These are phyloP conservation scores for Progne subis DNA, from an alignment of 2,113 vertebrate genomes.

Conservation along the genomic window DNA sequence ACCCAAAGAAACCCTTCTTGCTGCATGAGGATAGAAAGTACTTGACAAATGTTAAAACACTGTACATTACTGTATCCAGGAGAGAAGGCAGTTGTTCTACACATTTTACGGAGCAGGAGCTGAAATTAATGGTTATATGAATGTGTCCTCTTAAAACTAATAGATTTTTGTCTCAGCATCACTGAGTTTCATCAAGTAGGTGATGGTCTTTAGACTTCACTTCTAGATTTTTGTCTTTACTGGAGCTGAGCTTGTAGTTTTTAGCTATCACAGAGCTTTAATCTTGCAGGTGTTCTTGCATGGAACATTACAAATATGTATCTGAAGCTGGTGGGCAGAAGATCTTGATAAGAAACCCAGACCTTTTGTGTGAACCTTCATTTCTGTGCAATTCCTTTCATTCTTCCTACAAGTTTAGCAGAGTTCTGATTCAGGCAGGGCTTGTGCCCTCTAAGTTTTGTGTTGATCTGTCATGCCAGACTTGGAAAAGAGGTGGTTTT, in stretches of 20 bases:
- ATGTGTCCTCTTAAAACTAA: neutral
- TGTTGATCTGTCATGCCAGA: neutral
- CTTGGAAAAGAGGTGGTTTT: neutral
- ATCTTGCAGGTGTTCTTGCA: neutral
- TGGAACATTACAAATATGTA: neutral
- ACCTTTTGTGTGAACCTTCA: neutral
- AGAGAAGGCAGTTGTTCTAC: neutral
- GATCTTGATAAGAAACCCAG: neutral
- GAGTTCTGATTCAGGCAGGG: neutral
- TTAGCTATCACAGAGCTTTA: neutral
- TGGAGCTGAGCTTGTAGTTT: neutral
- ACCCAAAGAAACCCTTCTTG: neutral
- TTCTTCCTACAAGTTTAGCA: neutral
- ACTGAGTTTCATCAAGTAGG: neutral
- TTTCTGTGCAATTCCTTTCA: neutral
- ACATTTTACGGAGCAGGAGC: neutral
- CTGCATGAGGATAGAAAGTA: neutral
- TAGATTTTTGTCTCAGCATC: neutral
- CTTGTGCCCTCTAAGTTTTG: neutral
- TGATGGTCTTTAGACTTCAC: neutral
- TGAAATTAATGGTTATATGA: neutral
- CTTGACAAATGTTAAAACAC: neutral
- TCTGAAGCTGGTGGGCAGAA: neutral
- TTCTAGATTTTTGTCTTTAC: neutral
- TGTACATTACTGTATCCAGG: neutral